These are phyloP conservation scores for Xylocampa areola DNA, from an alignment of 2,888 invertebrate species.

Conservation along the genomic window DNA sequence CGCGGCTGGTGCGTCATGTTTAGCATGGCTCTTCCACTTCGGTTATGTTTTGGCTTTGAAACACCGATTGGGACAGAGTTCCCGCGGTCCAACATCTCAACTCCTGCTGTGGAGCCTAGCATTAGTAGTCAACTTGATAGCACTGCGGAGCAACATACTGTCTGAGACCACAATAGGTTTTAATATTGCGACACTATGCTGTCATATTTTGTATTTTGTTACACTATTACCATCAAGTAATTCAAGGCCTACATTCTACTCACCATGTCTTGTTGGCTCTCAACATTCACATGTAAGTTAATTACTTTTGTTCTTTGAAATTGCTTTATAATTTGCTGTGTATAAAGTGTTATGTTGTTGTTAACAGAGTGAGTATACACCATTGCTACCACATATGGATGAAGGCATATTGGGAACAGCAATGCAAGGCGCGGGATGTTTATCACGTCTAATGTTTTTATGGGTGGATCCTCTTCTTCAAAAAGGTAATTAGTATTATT, in stretches of 20 bases:
- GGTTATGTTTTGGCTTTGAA: constrained; percentile 93
- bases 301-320: constrained; percentile 7
- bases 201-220: constrained; percentile 92
- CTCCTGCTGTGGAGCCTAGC: constrained; percentile 92
- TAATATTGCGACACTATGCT: constrained; percentile 90
- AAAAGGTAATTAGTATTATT: constrained; percentile 88
- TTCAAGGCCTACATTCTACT: constrained; percentile 85
- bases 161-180: constrained; percentile 88
- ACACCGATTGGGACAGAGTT: constrained; percentile 90
- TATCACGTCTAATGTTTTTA: constrained; percentile 94
- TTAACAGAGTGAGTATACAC: constrained; percentile 90
- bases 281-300: constrained; percentile 87
- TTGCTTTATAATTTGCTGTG: neutral
- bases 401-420: constrained; percentile 94
- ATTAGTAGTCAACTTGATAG: constrained; percentile 91
- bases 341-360: constrained; percentile 7
- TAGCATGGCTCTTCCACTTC: constrained; percentile 95
- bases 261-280: constrained; percentile 85
- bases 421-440: constrained; percentile 92
- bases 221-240: constrained; percentile 92
- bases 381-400: constrained; percentile 91
- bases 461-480: constrained; percentile 96
- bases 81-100: constrained; percentile 93
- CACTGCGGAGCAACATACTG: constrained; percentile 91
- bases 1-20: constrained; percentile 91